Evolutionary conservation across 2,113 vertebrate species (phyloP), one percentile per base, ranked within the genome.

Genomic region (Ploceus nigricollis): DNA sequence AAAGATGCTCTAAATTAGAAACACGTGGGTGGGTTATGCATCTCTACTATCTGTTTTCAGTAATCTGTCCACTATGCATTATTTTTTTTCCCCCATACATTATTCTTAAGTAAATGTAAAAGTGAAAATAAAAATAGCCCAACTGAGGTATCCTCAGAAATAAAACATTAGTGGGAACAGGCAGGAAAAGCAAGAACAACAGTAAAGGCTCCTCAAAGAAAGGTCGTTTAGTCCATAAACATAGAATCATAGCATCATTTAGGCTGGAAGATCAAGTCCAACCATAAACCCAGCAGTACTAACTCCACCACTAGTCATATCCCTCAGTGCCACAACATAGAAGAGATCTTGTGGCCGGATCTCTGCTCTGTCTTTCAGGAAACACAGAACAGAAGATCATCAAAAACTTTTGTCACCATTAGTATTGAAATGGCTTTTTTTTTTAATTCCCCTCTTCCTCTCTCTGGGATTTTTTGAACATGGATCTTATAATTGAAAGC

Each of bases 401-500:
- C 13, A 1, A 64, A 77, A 97, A 72, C 51, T 66, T 58, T 54
- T 66, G 25, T n/a, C 73, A 87, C 18, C 23, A 22, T 78, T 68
- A 72, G 56, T 39, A 78, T 5, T 48, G 44, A 84, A 87, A 79
- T 7, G 15, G 17, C 10, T 10, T 17, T 23, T 10, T n/a, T 39
- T 15, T 16, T 5, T 2, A 3, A 3, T 20, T 60, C 1, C 4
- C 8, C 9, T 6, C 5, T 61, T 50, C 22, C 58, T 69, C 76
- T 95, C 87, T n/a, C 51, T 27, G 83, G 61, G 64, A 69, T 85
- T 71, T 93, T 60, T 83, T 95, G 77, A 96, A 91, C 37, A 28
- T 89, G 39, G 61, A 89, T 91, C 80, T 86, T 95, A 63, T 95
- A 89, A 96, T 53, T 95, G 96, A 97, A 98, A 95, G 95, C 60